These are phyloP conservation scores for Chrysotoxum bicinctum DNA, from an alignment of 2,888 invertebrate genomes.

Conservation along the genomic window DNA sequence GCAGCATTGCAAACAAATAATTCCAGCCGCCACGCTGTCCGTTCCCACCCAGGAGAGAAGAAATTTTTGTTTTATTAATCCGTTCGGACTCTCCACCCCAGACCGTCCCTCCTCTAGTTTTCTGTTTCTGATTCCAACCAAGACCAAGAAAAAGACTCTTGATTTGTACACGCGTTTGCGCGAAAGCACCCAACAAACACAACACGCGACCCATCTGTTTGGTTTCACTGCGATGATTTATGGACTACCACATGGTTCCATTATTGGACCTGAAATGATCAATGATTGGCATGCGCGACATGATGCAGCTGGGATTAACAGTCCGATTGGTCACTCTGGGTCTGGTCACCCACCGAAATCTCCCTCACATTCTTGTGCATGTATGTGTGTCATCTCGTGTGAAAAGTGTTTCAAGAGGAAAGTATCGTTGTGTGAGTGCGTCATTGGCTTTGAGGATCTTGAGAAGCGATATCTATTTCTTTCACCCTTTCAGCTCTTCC, in stretches of 20 bases:
- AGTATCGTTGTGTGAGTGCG: constrained; percentile 1
- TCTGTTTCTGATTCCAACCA: background rate
- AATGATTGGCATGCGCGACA: constrained; percentile 67
- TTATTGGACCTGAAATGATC: constrained; percentile 65
- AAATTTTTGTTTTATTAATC: constrained; percentile 56
- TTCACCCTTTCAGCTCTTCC: constrained; percentile 24
- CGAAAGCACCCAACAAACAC: constrained; percentile 40
- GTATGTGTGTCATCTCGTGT: constrained; percentile 43
- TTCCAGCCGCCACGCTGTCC: constrained; percentile 39
- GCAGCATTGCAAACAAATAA: constrained; percentile 63
- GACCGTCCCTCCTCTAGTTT: background rate
- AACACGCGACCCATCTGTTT: constrained; percentile 62
- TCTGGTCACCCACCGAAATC: constrained; percentile 25
- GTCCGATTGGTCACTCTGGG: constrained; percentile 26
- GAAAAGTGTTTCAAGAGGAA: constrained; percentile 54
- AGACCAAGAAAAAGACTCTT: constrained; percentile 22
- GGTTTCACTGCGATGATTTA: constrained; percentile 56
- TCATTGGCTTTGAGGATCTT: background rate
- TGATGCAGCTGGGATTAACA: constrained; percentile 54
- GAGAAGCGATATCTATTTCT: constrained; percentile 38
- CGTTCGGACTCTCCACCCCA: background rate
- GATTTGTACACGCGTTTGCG: constrained; percentile 53
- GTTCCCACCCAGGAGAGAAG: constrained; percentile 48
- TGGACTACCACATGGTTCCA: constrained; percentile 64
- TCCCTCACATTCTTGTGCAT: background rate